These are phyloP conservation scores for Ametastegia equiseti DNA, from an alignment of 2,888 invertebrate genomes.

Conservation along the genomic window DNA sequence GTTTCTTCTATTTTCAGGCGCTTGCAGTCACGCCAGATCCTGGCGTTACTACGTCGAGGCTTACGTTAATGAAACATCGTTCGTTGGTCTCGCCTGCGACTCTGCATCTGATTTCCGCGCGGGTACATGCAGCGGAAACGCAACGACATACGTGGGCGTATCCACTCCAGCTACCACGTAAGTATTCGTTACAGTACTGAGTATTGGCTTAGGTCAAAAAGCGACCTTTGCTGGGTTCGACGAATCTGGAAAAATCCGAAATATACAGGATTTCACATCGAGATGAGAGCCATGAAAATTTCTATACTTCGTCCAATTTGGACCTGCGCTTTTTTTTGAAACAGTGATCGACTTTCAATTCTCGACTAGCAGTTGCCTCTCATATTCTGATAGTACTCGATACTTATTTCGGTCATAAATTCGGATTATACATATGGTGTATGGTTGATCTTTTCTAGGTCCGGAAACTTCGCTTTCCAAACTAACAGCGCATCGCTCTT, in stretches of 20 bases:
- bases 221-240: no score
- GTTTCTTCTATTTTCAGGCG: constrained; percentile 69
- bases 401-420: no score
- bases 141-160: constrained; percentile 55
- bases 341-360: no score
- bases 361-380: no score
- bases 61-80: background rate
- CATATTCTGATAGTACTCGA: no score
- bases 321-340: no score
- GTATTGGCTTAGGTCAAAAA: no score
- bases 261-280: no score
- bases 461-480: constrained; percentile 59
- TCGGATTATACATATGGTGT: background rate
- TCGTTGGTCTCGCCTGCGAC: constrained; percentile 53
- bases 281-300: no score
- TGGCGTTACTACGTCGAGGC: constrained; percentile 77
- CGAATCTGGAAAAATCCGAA: no score
- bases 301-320: no score
- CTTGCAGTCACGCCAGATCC: constrained; percentile 78
- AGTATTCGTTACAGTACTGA: no score
- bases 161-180: background rate
- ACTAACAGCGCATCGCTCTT: constrained; percentile 57
- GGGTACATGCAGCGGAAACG: constrained; percentile 49
- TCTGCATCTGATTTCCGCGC: background rate
- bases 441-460: constrained; percentile 51